These are phyloP conservation scores for Drosophila malerkotliana DNA, from an alignment of 1,140 invertebrate species.

Conservation along the genomic window DNA sequence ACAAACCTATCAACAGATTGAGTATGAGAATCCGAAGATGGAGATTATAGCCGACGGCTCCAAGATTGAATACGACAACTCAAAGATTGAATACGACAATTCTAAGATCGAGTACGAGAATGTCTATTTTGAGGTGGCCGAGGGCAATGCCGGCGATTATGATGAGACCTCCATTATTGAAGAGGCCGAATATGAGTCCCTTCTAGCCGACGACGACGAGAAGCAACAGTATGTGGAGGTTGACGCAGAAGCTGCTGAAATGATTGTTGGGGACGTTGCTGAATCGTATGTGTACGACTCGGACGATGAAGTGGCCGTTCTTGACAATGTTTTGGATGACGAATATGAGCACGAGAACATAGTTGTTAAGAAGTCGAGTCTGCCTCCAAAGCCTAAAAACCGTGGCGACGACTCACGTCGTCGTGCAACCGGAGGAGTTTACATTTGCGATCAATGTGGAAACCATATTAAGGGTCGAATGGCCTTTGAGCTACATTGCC, in stretches of 20 bases:
- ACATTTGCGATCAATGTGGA: slow-evolving; percentile 72
- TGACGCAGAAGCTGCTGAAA: slow-evolving; percentile 44
- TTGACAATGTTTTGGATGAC: slow-evolving; percentile 67
- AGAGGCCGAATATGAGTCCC: slow-evolving; percentile 63
- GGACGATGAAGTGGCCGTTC: slow-evolving; percentile 66
- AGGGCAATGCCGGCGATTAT: slow-evolving; percentile 49
- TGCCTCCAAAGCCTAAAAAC: slow-evolving; percentile 62
- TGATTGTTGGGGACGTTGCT: slow-evolving; percentile 54
- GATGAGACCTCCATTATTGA: slow-evolving; percentile 52
- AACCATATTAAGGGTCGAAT: slow-evolving; percentile 72
- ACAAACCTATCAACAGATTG: slow-evolving; percentile 35
- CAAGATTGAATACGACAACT: slow-evolving; percentile 4
- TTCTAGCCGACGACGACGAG: slow-evolving; percentile 53
- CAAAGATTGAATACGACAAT: slow-evolving; percentile 11
- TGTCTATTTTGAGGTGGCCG: slow-evolving; percentile 32
- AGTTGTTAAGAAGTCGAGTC: slow-evolving; percentile 63
- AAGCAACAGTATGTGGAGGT: slow-evolving; percentile 38
- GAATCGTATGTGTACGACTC: slow-evolving; percentile 66
- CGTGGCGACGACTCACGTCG: slow-evolving; percentile 59
- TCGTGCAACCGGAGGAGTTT: slow-evolving; percentile 61
- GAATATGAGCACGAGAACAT: slow-evolving; percentile 65
- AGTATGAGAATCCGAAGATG: slow-evolving; percentile 29
- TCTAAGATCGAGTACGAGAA: slow-evolving; percentile 56
- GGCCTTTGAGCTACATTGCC: slow-evolving; percentile 70
- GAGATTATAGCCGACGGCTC: slow-evolving; percentile 21